These are phyloP conservation scores for Limosa lapponica DNA, from an alignment of 2,797 vertebrate genomes.

Conservation along the genomic window DNA sequence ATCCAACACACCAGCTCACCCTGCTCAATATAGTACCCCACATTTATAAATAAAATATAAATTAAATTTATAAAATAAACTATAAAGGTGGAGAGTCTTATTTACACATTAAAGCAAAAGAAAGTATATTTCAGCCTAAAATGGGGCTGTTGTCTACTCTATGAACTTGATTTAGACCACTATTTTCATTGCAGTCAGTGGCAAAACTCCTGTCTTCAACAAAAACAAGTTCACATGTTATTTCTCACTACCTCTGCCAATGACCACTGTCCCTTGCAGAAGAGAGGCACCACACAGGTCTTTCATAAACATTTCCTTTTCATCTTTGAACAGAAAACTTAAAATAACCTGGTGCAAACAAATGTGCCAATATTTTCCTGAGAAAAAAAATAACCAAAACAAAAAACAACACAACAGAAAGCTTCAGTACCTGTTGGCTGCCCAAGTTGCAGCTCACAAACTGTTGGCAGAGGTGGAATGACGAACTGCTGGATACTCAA, in stretches of 20 bases:
- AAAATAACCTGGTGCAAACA: not conserved
- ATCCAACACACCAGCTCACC: not conserved
- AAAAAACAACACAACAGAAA: not conserved
- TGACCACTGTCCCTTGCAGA: not conserved
- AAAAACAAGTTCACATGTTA: not conserved
- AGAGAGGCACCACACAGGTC: rapidly evolving
- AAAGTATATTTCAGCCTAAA: not conserved
- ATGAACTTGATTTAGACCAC: not conserved
- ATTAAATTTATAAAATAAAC: too few species aligned
- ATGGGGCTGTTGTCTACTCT: rapidly evolving
- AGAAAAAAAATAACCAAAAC: not conserved
- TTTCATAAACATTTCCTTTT: not conserved
- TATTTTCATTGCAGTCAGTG: not conserved
- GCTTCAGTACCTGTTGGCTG: not conserved
- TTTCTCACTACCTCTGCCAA: not conserved
- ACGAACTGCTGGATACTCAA: not conserved
- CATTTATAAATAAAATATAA: not conserved
- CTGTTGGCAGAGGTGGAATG: not conserved
- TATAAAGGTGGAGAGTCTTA: not conserved
- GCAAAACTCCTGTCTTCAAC: not conserved
- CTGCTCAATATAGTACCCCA: not conserved
- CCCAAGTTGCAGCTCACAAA: not conserved
- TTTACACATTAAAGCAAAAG: not conserved
- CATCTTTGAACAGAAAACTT: not conserved
- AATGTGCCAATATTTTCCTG: not conserved